phyloP scores from a whole-genome alignment of 2,113 vertebrate species.

The Tichodroma muraria region DNA sequence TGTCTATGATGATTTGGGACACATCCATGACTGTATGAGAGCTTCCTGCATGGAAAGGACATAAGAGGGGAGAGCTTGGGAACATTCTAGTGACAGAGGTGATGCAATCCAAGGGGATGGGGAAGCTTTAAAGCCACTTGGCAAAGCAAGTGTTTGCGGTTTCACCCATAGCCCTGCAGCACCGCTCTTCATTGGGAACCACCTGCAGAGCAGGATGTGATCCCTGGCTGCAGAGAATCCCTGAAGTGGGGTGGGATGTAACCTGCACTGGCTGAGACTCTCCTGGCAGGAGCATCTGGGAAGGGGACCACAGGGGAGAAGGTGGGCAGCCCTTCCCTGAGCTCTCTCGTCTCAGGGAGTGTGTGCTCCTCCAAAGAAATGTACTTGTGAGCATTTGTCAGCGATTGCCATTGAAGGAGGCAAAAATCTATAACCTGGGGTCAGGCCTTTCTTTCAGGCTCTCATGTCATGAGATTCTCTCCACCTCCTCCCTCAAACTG shows the following conservation, averaged over 20 bases:
- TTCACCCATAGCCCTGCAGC: neutral
- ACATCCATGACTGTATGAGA: neutral
- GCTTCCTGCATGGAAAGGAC: neutral
- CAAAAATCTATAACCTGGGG: neutral
- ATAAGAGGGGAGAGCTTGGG: neutral
- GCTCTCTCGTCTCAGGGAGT: neutral
- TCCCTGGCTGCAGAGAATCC: neutral
- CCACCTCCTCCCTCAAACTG: neutral
- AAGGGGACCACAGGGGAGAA: neutral
- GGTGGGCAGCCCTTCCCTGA: neutral
- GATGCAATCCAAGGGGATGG: neutral
- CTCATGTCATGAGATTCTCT: neutral
- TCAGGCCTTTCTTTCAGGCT: neutral
- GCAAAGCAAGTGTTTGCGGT: accelerated
- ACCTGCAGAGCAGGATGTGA: neutral
- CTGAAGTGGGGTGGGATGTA: neutral
- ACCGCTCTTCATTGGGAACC: accelerated
- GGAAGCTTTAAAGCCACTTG: neutral
- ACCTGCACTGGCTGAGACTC: neutral
- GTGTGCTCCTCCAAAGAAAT: neutral
- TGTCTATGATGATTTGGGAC: neutral
- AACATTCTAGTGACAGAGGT: neutral
- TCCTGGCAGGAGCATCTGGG: neutral
- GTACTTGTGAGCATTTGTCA: neutral
- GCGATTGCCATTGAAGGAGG: neutral